Conservation (phyloP, 2,113 vertebrate genomes). For the Lagopus muta region DNA sequence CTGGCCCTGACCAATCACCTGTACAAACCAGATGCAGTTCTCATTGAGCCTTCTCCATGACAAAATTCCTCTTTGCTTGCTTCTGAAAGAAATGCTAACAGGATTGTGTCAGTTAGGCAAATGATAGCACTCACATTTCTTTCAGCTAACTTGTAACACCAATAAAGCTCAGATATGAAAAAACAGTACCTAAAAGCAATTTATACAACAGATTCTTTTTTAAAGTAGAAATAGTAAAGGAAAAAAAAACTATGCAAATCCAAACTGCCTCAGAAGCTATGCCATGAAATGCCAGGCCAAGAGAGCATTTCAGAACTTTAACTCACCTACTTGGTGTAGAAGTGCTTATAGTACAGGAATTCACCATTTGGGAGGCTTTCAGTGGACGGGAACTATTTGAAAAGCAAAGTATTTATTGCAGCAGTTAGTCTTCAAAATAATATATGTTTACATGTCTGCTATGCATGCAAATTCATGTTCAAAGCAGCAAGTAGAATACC, state of each 20-base stretch:
- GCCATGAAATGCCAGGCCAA: background rate
- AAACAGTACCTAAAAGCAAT: conserved; percentile 4
- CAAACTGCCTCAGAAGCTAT: background rate
- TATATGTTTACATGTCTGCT: conserved; percentile 46
- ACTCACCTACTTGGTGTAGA: conserved; percentile 87
- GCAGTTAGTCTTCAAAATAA: conserved; percentile 44
- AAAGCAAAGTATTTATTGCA: conserved; percentile 64
- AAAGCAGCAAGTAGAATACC: conserved; percentile 10
- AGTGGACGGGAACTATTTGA: conserved; percentile 88
- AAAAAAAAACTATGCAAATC: background rate
- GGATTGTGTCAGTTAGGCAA: background rate
- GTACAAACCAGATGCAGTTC: background rate
- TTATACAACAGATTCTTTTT: background rate
- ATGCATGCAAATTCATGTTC: conserved; percentile 42
- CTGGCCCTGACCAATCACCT: background rate
- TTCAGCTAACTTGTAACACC: background rate
- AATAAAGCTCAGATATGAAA: conserved; percentile 22
- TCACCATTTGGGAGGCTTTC: conserved; percentile 90
- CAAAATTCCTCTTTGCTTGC: background rate
- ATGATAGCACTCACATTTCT: background rate
- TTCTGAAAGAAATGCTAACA: background rate
- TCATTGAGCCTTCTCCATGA: background rate
- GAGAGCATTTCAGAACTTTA: conserved; percentile 39
- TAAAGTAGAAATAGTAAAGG: background rate
- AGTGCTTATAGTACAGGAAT: conserved; percentile 84